Percentiles rank a stretch among this genome's conserved stretches.
These are phyloP conservation scores for Steinernema khuongi DNA, from an alignment of 1,140 invertebrate species.

Conservation along the genomic window DNA sequence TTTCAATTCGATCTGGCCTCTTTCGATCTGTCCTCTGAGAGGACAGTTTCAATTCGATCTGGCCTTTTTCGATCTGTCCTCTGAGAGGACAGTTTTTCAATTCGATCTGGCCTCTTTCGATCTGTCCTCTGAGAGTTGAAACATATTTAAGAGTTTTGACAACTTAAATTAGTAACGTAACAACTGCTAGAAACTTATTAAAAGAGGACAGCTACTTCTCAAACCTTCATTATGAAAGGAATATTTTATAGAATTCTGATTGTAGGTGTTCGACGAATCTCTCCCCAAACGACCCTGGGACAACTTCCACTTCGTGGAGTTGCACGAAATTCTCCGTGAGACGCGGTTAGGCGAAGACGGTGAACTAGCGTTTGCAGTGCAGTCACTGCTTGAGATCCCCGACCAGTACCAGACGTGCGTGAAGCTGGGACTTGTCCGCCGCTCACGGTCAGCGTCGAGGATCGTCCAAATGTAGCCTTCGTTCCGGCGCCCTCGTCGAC, in stretches of 20 bases:
- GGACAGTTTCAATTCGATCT: no score
- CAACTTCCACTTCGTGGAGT: slow-evolving; percentile 66
- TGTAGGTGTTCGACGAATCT: slow-evolving; percentile 62
- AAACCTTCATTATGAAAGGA: no score
- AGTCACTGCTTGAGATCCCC: slow-evolving; percentile 54
- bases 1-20: no score
- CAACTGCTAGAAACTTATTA: no score
- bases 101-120: no score
- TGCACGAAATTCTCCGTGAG: slow-evolving; percentile 59
- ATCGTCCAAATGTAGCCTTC: background rate
- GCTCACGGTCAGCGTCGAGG: background rate
- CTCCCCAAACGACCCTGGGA: slow-evolving; percentile 64
- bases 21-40: no score
- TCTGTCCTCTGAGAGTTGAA: no score
- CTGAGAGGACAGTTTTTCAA: no score
- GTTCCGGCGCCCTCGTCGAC: background rate
- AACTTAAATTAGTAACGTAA: no score
- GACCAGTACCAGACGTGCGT: slow-evolving; percentile 42
- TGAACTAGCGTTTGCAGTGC: slow-evolving; percentile 56
- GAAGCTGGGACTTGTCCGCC: background rate
- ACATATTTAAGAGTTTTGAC: no score
- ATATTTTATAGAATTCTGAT: background rate
- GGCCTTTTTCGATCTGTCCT: no score
- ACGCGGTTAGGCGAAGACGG: slow-evolving; percentile 26
- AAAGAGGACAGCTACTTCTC: no score